Percentiles rank a stretch among this genome's conserved stretches.
phyloP scores from a whole-genome alignment of 2,113 vertebrate genomes.

The Pampusana beccarii region DNA sequence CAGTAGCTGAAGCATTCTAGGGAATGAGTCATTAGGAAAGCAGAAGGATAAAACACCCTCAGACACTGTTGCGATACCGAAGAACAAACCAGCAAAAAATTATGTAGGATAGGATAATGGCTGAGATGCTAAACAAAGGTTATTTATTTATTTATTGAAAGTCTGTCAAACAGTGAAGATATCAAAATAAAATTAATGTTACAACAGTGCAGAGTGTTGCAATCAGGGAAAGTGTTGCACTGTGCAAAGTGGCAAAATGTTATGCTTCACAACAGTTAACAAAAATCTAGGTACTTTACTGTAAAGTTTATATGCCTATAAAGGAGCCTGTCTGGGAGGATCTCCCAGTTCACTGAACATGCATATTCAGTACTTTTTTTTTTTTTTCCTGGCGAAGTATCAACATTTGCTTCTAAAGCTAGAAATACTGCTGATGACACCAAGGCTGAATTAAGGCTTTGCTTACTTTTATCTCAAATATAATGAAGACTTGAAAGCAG shows the following conservation, averaged over 20 bases:
- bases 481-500: background rate
- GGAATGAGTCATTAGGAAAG: background rate
- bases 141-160: background rate
- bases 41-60: background rate
- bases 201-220: background rate
- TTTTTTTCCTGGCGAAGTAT: background rate
- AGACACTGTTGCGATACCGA: background rate
- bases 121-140: background rate
- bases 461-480: constrained; percentile 19
- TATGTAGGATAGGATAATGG: background rate
- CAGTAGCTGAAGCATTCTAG: background rate
- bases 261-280: background rate
- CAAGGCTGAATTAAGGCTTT: constrained; percentile 4
- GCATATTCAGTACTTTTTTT: background rate
- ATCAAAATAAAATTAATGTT: background rate
- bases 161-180: background rate
- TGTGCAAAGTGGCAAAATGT: background rate
- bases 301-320: background rate
- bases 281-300: background rate
- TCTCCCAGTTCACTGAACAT: background rate
- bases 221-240: accelerated
- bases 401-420: background rate
- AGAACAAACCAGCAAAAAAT: background rate
- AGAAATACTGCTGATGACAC: background rate
- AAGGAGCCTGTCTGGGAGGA: background rate